phyloP scores from a whole-genome alignment of 1,140 invertebrate genomes.

The Aphaenogaster ashmeadi region DNA sequence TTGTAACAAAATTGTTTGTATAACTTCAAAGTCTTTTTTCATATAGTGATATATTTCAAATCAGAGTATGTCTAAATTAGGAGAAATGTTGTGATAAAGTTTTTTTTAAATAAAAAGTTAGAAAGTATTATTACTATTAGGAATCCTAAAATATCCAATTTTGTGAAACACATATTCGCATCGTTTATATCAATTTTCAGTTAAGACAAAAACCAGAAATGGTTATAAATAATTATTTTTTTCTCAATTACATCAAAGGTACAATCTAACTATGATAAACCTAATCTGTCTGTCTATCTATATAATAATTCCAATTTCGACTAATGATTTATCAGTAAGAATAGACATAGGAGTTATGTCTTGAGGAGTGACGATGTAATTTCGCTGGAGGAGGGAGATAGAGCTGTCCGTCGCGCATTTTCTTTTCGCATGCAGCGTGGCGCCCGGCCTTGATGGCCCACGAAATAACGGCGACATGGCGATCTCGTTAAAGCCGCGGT shows the following conservation, averaged over 20 bases:
- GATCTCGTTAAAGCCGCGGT: conserved; percentile 61
- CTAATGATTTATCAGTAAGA: conserved; percentile 36
- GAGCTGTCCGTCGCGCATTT: conserved; percentile 36
- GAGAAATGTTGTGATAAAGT: neutral
- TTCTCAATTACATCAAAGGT: neutral
- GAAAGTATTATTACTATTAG: neutral
- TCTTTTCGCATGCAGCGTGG: conserved; percentile 56
- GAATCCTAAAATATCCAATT: neutral
- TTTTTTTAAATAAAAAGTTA: neutral
- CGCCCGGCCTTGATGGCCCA: conserved; percentile 50
- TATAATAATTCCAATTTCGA: conserved; percentile 14
- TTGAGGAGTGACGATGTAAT: conserved; percentile 40
- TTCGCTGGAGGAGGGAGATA: neutral
- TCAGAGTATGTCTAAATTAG: neutral
- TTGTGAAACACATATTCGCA: neutral
- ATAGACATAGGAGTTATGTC: neutral
- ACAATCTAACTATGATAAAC: neutral
- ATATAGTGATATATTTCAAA: neutral
- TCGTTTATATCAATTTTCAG: too few species aligned
- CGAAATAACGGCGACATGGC: conserved; percentile 62
- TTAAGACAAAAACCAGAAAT: neutral
- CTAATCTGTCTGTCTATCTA: neutral
- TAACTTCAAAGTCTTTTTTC: neutral
- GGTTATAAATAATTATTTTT: neutral
- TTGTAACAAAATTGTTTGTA: neutral